Base-by-base conservation (phyloP, 2,888 invertebrate species). In the Noctua janthina region DNA sequence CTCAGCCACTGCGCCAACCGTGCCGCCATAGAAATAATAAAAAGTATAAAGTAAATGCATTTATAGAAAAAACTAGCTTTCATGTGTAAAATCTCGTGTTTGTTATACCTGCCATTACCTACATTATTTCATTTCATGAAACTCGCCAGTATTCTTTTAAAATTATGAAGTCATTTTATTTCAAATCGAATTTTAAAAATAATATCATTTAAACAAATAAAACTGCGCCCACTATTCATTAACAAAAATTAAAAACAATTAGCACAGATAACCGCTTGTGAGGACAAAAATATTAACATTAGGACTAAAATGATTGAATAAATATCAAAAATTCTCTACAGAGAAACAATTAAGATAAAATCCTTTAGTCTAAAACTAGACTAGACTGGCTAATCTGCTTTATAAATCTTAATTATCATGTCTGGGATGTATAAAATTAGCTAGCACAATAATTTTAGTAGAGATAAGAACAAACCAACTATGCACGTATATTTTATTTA, bases 341-440 rank as follows among this genome's bases (percentile, higher is more conserved):
- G 54, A 67, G 7, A 54, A 17, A 64, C n/a, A 62, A 76, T 8
- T 66, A 20, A 51, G 20, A 74, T 39, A 49, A 1, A 39, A 64
- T 29, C 13, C 4, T 72, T 54, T 59, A 59, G 54, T 71, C 70
- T 69, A 2, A 20, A 59, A 0, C 74, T 76, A 75, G 35, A 29
- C 64, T 56, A 51, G 69, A 64, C n/a, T 56, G 10, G 13, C 1
- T 80, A 43, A 81, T 70, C 70, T 49, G 35, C 1, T 70, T 76
- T 81, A 76, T 59, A 67, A 71, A 81, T 81, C 81, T 62, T 71
- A 81, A 71, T 81, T 71, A 76, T 70, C 35, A 59, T n/a, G 29
- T 23, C 81, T 67, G 39, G 39, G 46, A n/a, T 69, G 35, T 64
- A 29, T 64, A 35, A 69, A 69, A 69, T 81, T 69, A 66, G 35